A percentile compares a stretch with the other conserved stretches of the same genome.
These are phyloP conservation scores for Rhamphomyia laevipes DNA, from an alignment of 2,888 invertebrate genomes.

Conservation along the genomic window DNA sequence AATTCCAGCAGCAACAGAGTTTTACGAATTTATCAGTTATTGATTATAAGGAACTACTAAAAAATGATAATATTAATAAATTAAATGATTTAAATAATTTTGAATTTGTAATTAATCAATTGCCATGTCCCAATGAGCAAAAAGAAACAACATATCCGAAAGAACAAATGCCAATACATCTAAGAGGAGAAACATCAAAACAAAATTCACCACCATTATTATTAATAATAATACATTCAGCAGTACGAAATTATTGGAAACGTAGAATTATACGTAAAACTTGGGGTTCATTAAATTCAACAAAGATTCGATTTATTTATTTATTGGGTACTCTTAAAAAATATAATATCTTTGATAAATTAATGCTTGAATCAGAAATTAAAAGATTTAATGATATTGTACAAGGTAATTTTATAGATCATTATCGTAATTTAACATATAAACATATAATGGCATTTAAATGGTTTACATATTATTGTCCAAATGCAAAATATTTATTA, in stretches of 20 bases:
- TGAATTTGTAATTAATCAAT: conserved; percentile 47
- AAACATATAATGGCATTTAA: conserved; percentile 75
- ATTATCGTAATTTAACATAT: conserved; percentile 71
- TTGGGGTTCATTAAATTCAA: conserved; percentile 48
- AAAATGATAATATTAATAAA: conserved; percentile 28
- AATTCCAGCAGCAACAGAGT: too few relatives aligned
- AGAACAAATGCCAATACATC: conserved; percentile 22
- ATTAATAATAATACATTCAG: conserved; percentile 56
- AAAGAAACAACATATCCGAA: not conserved
- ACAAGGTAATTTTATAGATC: conserved; percentile 64
- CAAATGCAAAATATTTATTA: conserved; percentile 51
- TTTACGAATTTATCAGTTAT: too few relatives aligned
- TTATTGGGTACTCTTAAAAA: conserved; percentile 47
- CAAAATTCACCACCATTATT: conserved; percentile 43
- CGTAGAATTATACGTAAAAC: conserved; percentile 58
- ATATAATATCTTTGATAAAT: too few relatives aligned
- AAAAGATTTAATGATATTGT: conserved; percentile 51
- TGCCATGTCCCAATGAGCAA: conserved; percentile 42
- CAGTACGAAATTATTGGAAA: conserved; percentile 51
- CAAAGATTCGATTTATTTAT: conserved; percentile 50
- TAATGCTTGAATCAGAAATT: conserved; percentile 48
- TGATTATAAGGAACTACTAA: conserved; percentile 14
- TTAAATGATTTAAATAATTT: conserved; percentile 51
- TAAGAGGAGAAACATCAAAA: too few relatives aligned
- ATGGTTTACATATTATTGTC: conserved; percentile 61